phyloP scores from a whole-genome alignment of 2,888 invertebrate genomes.

The Agrochola litura region DNA sequence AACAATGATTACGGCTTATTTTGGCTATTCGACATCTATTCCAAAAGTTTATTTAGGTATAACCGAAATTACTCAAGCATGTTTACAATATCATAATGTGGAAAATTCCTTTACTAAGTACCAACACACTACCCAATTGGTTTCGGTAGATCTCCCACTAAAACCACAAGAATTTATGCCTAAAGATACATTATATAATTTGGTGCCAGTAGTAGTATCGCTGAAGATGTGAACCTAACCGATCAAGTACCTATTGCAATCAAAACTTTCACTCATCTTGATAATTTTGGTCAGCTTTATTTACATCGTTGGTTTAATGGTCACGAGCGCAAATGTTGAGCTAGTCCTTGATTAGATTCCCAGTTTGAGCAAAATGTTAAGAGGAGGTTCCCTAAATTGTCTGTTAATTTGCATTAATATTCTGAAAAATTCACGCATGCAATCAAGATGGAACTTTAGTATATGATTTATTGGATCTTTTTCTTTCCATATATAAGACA shows the following conservation, averaged over 20 bases:
- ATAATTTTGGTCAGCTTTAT: not conserved
- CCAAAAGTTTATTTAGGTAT: too few species aligned
- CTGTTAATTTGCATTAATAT: too few species aligned
- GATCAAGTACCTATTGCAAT: not conserved
- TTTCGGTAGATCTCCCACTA: slow-evolving; percentile 43
- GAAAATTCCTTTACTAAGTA: slow-evolving; percentile 26
- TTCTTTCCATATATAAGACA: too few species aligned
- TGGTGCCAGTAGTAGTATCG: not conserved
- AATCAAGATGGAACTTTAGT: too few species aligned
- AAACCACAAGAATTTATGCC: slow-evolving; percentile 52
- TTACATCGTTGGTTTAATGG: not conserved
- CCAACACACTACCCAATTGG: slow-evolving; percentile 52
- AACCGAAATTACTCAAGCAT: not conserved
- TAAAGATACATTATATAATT: slow-evolving; percentile 14
- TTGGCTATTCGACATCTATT: not conserved
- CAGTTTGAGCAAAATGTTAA: not conserved
- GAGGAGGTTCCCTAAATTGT: too few species aligned
- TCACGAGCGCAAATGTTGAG: not conserved
- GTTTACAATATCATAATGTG: slow-evolving; percentile 17
- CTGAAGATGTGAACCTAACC: not conserved
- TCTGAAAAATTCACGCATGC: too few species aligned
- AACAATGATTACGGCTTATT: not conserved
- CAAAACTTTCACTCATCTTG: not conserved
- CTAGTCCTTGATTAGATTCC: not conserved
- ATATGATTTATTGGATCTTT: too few species aligned